Evolutionary conservation across 2,797 vertebrate species (phyloP), one percentile per base, ranked within the genome.

Genomic region (Serranus cabrilla): DNA sequence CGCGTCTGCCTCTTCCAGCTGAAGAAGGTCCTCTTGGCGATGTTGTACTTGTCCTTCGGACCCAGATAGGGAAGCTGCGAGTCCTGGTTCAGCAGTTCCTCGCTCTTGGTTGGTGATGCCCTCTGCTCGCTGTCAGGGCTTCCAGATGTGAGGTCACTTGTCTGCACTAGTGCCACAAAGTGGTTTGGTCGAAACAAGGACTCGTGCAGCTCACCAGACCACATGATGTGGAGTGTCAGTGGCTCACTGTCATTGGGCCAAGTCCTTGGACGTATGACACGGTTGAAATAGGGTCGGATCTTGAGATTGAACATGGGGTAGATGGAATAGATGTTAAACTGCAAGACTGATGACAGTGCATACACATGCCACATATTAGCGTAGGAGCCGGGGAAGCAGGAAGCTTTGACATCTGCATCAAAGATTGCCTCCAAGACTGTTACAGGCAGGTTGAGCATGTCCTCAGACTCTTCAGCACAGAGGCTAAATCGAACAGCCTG

Each of bases 331-430:
- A 99, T 95, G 84, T 97, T 97, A 54, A 95, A 96, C 83, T 96
- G 93, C 1, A 99, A 91, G 21, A 99, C 96, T 0, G 98, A 98
- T 0, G 97, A 96, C 4, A 99, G 89, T 1, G 98, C 97, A 0
- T 99, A 99, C 57, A 99, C 81, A 0, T 99, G 98, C 98, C 98
- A 99, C 97, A 99, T 97, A 80, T 99, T 99, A 60, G 97, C 96
- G 72, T 96, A 99, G 55, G 97, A 97, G 72, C 95, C 97, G 0
- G 96, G 96, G 74, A 98, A 99, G 92, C 98, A 99, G 42, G 97
- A 98, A 0, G 98, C 98, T 88, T 98, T 98, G 70, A 98, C 95
- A 7, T 99, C 98, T 0, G 97, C 97, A 12, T 99, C 98, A 0
- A 98, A 99, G 71, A 99, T 99, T 84, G 97, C 97, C 82, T 99